A percentile compares a stretch with the other conserved stretches of the same genome.
phyloP scores from a whole-genome alignment of 2,888 invertebrate species.

The Crematogaster levior region DNA sequence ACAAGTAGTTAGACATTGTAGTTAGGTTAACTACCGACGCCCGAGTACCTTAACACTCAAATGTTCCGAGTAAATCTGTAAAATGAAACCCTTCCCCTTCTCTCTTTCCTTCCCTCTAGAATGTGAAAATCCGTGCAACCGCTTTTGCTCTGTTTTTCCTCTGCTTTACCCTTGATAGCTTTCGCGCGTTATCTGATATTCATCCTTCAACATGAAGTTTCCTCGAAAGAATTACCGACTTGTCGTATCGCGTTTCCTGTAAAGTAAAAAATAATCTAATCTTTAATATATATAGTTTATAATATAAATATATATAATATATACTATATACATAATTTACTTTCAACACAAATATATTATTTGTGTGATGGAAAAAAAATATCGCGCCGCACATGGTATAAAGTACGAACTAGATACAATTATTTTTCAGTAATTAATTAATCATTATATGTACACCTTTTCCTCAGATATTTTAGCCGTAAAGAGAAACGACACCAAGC shows the following conservation, averaged over 20 bases:
- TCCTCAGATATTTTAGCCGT: not conserved
- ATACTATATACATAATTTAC: no score
- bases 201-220: not conserved
- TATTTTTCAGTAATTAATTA: not conserved
- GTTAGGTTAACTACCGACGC: slow-evolving; percentile 81
- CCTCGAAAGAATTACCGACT: slow-evolving; percentile 37
- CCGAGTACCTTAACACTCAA: slow-evolving; percentile 80
- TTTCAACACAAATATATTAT: not conserved
- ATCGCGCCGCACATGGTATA: not conserved
- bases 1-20: slow-evolving; percentile 64
- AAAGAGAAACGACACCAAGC: not conserved
- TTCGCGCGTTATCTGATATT: slow-evolving; percentile 7
- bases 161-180: slow-evolving; percentile 3
- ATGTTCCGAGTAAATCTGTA: slow-evolving; percentile 78
- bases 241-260: slow-evolving; percentile 45
- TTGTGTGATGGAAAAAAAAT: not conserved
- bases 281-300: no score
- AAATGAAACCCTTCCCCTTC: slow-evolving; percentile 74
- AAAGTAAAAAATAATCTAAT: not conserved
- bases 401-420: no score
- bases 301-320: no score
- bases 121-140: slow-evolving; percentile 28
- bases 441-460: no score
- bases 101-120: not conserved
- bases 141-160: not conserved